Base-by-base conservation (phyloP, 2,113 vertebrate species). In the Phasianus colchicus region DNA sequence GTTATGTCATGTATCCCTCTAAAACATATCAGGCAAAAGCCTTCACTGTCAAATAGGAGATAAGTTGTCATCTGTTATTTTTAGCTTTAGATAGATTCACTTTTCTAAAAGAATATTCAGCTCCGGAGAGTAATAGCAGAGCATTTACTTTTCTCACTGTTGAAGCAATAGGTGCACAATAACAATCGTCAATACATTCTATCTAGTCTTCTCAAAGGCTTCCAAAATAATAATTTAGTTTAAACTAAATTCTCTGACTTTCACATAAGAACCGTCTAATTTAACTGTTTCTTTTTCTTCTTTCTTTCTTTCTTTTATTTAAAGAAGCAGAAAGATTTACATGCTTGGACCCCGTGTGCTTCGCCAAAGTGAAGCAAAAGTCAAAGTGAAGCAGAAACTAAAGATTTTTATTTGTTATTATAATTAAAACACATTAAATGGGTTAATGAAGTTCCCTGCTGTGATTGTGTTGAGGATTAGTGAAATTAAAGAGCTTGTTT, bases 231-330 rank as follows among this genome's bases (percentile, higher is more conserved):
- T 43, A 17, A 43, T 43, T 16, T 18, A 32, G 34, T 40, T 83
- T 25, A 74, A 45, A 16, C 25, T 50, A 71, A 83, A 67, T n/a
- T 52, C 19, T 38, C 19, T 42, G 16, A 16, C 30, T 64, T 73
- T 78, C 13, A 69, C 54, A n/a, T 6, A n/a, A 1, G 13, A 76
- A 21, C 6, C 9, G 43, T 25, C 12, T 17, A 57, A 12, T 10
- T 30, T 1, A 47, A 40, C 2, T 3, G 40, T 63, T 19, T 0
- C 1, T 55, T 73, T 78, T 61, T 45, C 27, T 52, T 34, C 27
- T 52, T 42, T 67, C 38, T 6, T 57, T 32, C 21, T 55, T 50
- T 17, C 52, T 89, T 89, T 24, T 69, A 80, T n/a, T 57, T 69
- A 48, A 10, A 19, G 74, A 72, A 88, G 52, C 5, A 36, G 2